These are phyloP conservation scores for Ailuropoda melanoleuca DNA, from an alignment of 2,113 vertebrate species.

Conservation along the genomic window DNA sequence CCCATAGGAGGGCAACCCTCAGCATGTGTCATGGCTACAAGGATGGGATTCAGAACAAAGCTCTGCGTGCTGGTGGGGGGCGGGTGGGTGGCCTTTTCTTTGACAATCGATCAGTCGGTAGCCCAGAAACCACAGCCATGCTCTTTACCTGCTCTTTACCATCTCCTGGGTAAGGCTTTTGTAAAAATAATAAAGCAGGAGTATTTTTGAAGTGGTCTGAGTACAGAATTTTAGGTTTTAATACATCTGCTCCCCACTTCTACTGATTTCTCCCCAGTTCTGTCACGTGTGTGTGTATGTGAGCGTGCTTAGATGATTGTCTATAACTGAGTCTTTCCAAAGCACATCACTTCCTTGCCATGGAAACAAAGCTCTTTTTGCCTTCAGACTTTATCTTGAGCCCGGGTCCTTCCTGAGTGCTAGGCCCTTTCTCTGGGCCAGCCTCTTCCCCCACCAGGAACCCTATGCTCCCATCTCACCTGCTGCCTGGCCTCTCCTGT, in stretches of 20 bases:
- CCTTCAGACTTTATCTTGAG: not conserved
- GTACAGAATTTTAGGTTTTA: not conserved
- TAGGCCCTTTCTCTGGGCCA: not conserved
- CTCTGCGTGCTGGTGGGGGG: too few species aligned
- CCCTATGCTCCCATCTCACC: not conserved
- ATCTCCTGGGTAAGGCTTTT: not conserved
- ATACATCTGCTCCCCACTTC: not conserved
- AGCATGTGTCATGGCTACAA: fast-evolving
- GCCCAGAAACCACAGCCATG: not conserved
- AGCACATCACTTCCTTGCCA: not conserved
- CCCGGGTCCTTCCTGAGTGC: not conserved
- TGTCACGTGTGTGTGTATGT: not conserved
- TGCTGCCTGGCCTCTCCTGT: not conserved
- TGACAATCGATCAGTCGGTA: not conserved
- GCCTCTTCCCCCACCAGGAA: not conserved
- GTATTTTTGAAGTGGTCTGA: not conserved
- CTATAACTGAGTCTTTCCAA: not conserved
- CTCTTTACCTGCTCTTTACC: not conserved
- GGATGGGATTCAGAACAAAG: fast-evolving
- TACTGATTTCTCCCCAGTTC: not conserved
- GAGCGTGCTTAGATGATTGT: not conserved
- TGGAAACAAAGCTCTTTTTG: not conserved
- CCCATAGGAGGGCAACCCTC: not conserved
- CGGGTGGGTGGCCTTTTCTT: not conserved
- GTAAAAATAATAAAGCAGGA: not conserved